Evolutionary conservation across 2,113 vertebrate species (phyloP), one percentile per base, ranked within the genome.

Genomic region (Odontophorus gujanensis): DNA sequence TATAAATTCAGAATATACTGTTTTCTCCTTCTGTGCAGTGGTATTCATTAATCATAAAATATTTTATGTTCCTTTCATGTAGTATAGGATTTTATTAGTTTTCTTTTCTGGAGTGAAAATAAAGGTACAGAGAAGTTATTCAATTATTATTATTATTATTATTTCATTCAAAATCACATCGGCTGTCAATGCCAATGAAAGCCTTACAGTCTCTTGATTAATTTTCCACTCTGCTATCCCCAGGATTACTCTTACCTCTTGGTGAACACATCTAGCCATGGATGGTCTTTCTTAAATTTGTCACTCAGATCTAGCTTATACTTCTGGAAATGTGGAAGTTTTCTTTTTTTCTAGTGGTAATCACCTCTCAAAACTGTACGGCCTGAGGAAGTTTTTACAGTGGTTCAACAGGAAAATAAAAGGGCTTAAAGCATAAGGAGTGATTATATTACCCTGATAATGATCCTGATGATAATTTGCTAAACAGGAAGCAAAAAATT

Each of bases 171-270:
- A 62, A 6, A 28, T 58, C 38, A 36, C 6, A 47, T 2, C 36
- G 6, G 18, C 3, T 47, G n/a, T 15, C 8, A 47, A 13, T 0
- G 0, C 2, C 26, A 17, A 26, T 17, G 48, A 75, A 25, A 36
- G 20, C 25, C 3, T n/a, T 19, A 34, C 3, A 4, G 5, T 30
- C 85, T 7, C 13, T 21, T 68, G 53, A 21, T 42, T 5, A 51
- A 4, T 48, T 78, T 79, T 74, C 61, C 9, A 58, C 7, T 78
- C 19, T 57, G 7, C 1, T 19, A 5, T 66, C 61, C 13, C 71
- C 32, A 7, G 3, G 11, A 7, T 65, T 42, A n/a, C 4, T 62
- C 30, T 65, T 76, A 79, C 1, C 1, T 59, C 36, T 43, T 72
- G 14, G 4, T 77, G 50, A 80, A 62, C 55, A 34, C 83, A 1